Percentiles rank a stretch among this genome's conserved stretches.
These are phyloP conservation scores for Dolichotis patagonum DNA, from an alignment of 2,113 vertebrate species.

Conservation along the genomic window DNA sequence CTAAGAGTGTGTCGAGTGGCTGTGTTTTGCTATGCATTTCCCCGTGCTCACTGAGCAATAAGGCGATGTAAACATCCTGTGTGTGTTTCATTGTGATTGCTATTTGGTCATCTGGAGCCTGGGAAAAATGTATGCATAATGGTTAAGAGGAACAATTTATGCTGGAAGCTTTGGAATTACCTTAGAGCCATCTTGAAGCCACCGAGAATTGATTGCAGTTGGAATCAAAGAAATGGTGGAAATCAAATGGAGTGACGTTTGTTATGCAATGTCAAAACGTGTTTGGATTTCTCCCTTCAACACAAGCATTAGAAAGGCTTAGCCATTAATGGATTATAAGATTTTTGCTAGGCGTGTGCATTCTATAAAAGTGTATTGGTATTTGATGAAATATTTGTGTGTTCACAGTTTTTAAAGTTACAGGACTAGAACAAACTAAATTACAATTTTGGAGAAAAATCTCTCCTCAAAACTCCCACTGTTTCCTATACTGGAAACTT, in stretches of 20 bases:
- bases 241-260: conserved; percentile 26
- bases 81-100: neutral
- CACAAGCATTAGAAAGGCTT: neutral
- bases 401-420: conserved; percentile 32
- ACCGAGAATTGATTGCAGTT: conserved; percentile 63
- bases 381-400: neutral
- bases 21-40: conserved; percentile 15
- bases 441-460: neutral
- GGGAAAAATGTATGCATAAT: neutral
- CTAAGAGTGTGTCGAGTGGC: neutral
- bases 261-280: neutral
- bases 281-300: neutral
- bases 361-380: conserved; percentile 35
- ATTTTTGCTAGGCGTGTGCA: conserved; percentile 12
- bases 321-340: conserved; percentile 26
- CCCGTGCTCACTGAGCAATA: neutral
- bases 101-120: neutral
- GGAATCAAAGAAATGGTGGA: conserved; percentile 47
- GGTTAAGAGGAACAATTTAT: conserved; percentile 46
- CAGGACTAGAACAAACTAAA: neutral
- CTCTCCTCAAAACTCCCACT: neutral
- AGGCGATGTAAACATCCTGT: conserved; percentile 10
- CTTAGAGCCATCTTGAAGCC: conserved; percentile 19
- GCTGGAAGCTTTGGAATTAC: conserved; percentile 66
- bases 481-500: neutral